Base-by-base conservation (phyloP, 1,140 invertebrate genomes). In the Phocides pigmalion region DNA sequence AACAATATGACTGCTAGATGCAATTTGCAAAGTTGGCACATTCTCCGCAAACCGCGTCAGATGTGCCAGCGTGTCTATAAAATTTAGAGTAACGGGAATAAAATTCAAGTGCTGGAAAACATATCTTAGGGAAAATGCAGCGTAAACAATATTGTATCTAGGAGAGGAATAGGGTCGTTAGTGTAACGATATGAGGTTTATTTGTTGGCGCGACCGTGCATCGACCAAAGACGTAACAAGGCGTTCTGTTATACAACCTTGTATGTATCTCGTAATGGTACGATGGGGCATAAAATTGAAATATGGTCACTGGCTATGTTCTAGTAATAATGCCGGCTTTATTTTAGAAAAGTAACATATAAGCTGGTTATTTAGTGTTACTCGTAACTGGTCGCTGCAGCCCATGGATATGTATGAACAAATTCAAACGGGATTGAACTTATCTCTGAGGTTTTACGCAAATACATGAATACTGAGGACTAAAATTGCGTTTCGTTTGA, bases 101-200 rank as follows among this genome's bases (percentile, higher is more conserved):
- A 58, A 58, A 58, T 58, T 46, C 41, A 46, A 58, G 22, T 28
- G 53, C 53, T 46, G 41, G 22, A 46, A 46, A 58, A 46, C 41
- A 46, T 20, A 58, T 58, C 54, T 58, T 46, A 58, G 46, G 25
- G 25, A 58, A 58, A 44, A 25, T 46, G 54, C 54, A 58, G 16
- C 54, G 54, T 58, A 32, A 59, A 59, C 54, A 59, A 59, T 59
- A 59, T 59, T 59, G 62, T 64, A 47, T 64, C 53, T 56, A 19
- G 28, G 39, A 64, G 39, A 32, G 62, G 51, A 22, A 56, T 47
- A 41, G 62, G 41, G 41, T 66, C 64, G 64, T 66, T 63, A 54
- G 46, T 6, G 12, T 51, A 68, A 63, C 51, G 66, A 63, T 37
- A 54, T 62, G 50, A 68, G 62, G 54, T 68, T 68, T 63, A 63